Evolutionary conservation across 2,888 invertebrate species (phyloP).

Genomic region (Periphyllus acericola): DNA sequence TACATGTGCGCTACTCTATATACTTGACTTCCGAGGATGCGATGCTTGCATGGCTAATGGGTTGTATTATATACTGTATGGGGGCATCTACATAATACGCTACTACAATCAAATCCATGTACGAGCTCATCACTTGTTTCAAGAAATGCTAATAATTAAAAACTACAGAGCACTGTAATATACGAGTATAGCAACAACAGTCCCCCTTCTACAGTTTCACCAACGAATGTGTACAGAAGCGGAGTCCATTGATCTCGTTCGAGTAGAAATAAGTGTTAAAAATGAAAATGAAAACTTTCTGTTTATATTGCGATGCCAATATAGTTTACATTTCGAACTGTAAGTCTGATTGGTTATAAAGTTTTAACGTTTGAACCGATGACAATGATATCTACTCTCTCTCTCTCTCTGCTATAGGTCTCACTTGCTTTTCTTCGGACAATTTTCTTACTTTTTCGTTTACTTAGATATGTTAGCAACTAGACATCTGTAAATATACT

Average conservation of each 20-base stretch:
- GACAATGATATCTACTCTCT: background rate
- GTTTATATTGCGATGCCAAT: background rate
- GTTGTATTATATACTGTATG: no score
- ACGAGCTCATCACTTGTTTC: no score
- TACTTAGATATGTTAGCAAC: background rate
- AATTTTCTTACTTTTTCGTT: background rate
- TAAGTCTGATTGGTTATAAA: background rate
- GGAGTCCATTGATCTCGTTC: background rate
- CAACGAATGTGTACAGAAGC: background rate
- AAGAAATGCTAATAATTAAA: background rate
- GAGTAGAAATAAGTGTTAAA: background rate
- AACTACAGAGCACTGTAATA: background rate
- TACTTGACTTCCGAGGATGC: no score
- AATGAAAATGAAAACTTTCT: background rate
- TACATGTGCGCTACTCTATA: no score
- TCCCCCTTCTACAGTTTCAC: no score
- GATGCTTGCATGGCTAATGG: no score
- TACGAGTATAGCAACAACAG: no score
- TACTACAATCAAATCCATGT: no score
- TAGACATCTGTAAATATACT: background rate
- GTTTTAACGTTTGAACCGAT: conserved; percentile 1
- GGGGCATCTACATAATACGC: no score
- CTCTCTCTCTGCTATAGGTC: no score
- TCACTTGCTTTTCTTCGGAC: background rate
- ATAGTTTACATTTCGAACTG: background rate